A percentile compares a stretch with the other conserved stretches of the same genome.
phyloP scores from a whole-genome alignment of 2,113 vertebrate species.

The Saccopteryx bilineata region DNA sequence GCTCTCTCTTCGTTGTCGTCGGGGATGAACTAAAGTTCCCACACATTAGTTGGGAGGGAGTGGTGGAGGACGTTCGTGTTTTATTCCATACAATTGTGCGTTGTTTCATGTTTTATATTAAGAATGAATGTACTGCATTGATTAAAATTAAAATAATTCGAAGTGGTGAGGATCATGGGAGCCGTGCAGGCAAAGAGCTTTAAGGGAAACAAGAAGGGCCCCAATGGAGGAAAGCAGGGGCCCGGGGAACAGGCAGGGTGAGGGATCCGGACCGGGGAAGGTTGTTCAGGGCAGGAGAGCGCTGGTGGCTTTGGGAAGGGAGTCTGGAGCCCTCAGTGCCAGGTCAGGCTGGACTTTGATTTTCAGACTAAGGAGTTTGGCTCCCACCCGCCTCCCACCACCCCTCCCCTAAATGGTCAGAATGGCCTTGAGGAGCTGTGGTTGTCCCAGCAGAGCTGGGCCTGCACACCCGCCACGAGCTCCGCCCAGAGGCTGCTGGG shows the following conservation, averaged over 20 bases:
- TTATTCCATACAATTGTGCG: background rate
- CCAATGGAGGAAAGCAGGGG: rapidly evolving
- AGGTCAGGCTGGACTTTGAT: background rate
- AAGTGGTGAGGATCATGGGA: background rate
- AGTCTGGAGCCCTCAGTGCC: background rate
- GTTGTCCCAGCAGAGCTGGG: background rate
- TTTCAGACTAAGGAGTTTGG: background rate
- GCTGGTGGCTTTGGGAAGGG: background rate
- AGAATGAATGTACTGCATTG: background rate
- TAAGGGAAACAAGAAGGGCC: background rate
- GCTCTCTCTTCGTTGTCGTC: background rate
- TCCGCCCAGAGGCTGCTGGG: background rate
- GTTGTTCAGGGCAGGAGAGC: rapidly evolving
- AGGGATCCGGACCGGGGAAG: background rate
- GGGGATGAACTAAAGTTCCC: background rate
- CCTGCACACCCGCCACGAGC: background rate
- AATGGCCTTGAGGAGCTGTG: background rate
- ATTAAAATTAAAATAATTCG: background rate
- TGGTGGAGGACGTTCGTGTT: background rate
- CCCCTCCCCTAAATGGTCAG: background rate
- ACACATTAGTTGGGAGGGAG: background rate
- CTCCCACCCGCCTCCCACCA: background rate
- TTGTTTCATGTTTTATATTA: background rate
- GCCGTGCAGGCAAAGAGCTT: background rate
- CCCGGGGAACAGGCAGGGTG: background rate